phyloP scores from a whole-genome alignment of 2,888 invertebrate species.

The Raillietiella orientalis region DNA sequence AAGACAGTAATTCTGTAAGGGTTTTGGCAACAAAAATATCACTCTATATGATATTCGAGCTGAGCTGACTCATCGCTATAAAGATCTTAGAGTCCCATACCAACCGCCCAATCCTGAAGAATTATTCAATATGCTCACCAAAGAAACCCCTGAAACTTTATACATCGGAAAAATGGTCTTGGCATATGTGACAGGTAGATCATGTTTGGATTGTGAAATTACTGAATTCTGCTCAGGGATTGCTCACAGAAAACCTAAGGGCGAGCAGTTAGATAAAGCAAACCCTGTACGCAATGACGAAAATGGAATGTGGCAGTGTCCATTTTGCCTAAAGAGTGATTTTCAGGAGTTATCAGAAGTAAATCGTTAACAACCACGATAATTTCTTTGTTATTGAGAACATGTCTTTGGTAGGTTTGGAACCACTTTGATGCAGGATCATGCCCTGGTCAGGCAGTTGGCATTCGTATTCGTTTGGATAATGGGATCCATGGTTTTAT shows the following conservation, averaged over 20 bases:
- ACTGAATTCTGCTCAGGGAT: conserved; percentile 21
- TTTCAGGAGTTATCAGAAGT: conserved; percentile 74
- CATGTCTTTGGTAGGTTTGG: conserved; percentile 41
- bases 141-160: conserved; percentile 79
- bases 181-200: conserved; percentile 26
- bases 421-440: conserved; percentile 79
- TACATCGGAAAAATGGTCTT: conserved; percentile 61
- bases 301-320: conserved; percentile 86
- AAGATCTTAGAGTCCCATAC: conserved; percentile 50
- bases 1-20: conserved; percentile 15
- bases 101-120: conserved; percentile 50
- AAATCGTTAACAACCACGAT: conserved; percentile 5
- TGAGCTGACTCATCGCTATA: conserved; percentile 73
- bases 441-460: conserved; percentile 83
- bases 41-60: conserved; percentile 88
- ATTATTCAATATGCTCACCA: conserved; percentile 73
- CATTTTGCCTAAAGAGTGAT: conserved; percentile 80
- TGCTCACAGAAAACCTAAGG: conserved; percentile 53
- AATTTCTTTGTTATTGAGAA: background rate
- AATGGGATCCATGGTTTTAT: conserved; percentile 78
- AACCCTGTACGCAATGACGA: conserved; percentile 83
- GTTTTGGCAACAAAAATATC: conserved; percentile 27
- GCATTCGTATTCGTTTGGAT: conserved; percentile 58
- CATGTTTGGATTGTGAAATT: conserved; percentile 3
- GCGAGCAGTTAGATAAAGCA: conserved; percentile 75